A percentile compares a stretch with the other conserved stretches of the same genome.
These are phyloP conservation scores for Physella acuta DNA, from an alignment of 1,140 invertebrate genomes.

Conservation along the genomic window DNA sequence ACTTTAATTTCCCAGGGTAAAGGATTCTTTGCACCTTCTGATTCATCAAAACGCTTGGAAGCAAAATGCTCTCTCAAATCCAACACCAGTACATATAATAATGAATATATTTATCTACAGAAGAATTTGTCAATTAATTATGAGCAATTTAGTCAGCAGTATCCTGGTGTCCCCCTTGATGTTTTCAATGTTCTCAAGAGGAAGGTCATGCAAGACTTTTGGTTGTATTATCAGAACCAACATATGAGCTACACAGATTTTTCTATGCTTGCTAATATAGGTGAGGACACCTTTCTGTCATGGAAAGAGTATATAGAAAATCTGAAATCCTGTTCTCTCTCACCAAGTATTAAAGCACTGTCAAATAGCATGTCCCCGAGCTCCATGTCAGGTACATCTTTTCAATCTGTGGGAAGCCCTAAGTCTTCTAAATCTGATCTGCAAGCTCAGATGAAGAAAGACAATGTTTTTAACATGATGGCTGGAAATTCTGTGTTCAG, in stretches of 20 bases:
- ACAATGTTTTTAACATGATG: neutral
- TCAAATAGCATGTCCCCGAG: neutral
- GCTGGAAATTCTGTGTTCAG: neutral
- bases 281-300: slow-evolving; percentile 19
- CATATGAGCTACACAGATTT: slow-evolving; percentile 22
- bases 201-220: slow-evolving; percentile 24
- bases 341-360: neutral
- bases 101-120: slow-evolving; percentile 11
- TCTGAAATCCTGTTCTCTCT: slow-evolving; percentile 5
- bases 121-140: slow-evolving; percentile 16
- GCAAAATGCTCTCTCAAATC: slow-evolving; percentile 13
- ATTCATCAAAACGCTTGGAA: slow-evolving; percentile 23
- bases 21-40: slow-evolving; percentile 26
- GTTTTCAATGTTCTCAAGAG: slow-evolving; percentile 16
- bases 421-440: slow-evolving; percentile 2
- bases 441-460: neutral
- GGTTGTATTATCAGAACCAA: slow-evolving; percentile 17
- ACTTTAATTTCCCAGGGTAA: slow-evolving; percentile 29
- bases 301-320: slow-evolving; percentile 22
- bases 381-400: neutral
- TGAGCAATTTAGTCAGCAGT: slow-evolving; percentile 19
- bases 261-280: slow-evolving; percentile 14
- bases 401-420: slow-evolving; percentile 9
- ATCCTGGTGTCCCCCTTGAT: slow-evolving; percentile 1
- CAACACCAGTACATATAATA: neutral